phyloP scores from a whole-genome alignment of 2,113 vertebrate species.

The Dasyurus viverrinus region DNA sequence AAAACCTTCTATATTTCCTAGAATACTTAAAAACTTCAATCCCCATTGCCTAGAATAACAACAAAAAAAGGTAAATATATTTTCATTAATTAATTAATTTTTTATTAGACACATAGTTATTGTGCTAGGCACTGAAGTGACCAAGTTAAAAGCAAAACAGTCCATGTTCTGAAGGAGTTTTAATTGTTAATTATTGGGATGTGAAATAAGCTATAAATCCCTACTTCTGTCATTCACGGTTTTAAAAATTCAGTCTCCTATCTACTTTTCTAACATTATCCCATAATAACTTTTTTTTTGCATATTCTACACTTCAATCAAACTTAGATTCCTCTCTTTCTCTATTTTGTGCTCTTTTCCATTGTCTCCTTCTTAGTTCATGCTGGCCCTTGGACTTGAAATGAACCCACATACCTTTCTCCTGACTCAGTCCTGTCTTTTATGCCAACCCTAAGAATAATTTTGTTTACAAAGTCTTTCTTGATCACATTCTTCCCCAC shows the following conservation, averaged over 20 bases:
- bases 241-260: not conserved
- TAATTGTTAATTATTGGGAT: not conserved
- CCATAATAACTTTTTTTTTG: not conserved
- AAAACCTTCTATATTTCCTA: not conserved
- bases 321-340: not conserved
- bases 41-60: too few species aligned
- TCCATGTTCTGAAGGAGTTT: not conserved
- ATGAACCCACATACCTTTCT: fast-evolving
- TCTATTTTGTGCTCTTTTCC: not conserved
- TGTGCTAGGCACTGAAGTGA: too few species aligned
- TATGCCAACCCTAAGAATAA: not conserved
- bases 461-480: not conserved
- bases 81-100: too few species aligned
- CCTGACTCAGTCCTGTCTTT: not conserved
- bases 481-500: not conserved
- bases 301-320: not conserved
- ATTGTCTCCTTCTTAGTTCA: not conserved
- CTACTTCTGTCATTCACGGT: not conserved
- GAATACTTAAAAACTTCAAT: too few species aligned
- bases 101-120: too few species aligned
- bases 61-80: too few species aligned
- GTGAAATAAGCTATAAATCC: not conserved
- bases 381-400: not conserved
- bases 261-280: not conserved
- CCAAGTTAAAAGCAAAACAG: not conserved